phyloP scores from a whole-genome alignment of 2,888 invertebrate genomes.

The Xanthorhoe spadicearia region DNA sequence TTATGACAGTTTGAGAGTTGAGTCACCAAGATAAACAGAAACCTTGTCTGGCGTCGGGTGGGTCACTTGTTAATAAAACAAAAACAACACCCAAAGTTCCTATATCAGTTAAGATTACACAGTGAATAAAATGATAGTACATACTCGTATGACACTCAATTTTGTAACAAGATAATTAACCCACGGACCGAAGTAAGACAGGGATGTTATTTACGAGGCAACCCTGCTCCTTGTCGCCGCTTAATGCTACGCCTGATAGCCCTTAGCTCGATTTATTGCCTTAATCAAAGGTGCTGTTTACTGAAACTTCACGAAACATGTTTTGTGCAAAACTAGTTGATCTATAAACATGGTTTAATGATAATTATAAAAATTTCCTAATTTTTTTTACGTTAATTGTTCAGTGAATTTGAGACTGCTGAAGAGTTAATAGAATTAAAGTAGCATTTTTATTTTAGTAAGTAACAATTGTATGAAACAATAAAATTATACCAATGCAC shows the following conservation, averaged over 20 bases:
- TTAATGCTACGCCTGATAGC: slow-evolving; percentile 74
- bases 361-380: neutral
- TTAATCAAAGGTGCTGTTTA: slow-evolving; percentile 77
- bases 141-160: slow-evolving; percentile 25
- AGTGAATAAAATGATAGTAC: slow-evolving; percentile 4
- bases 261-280: slow-evolving; percentile 72
- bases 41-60: no score
- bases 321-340: slow-evolving; percentile 39
- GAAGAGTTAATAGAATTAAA: no score
- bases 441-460: no score
- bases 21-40: no score
- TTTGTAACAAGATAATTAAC: slow-evolving; percentile 43
- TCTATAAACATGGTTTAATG: neutral
- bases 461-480: no score
- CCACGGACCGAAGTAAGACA: slow-evolving; percentile 46
- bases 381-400: no score
- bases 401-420: no score
- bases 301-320: slow-evolving; percentile 64
- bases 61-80: neutral
- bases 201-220: slow-evolving; percentile 70
- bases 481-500: no score
- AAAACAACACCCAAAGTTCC: neutral
- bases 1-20: no score
- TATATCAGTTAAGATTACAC: neutral
- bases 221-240: slow-evolving; percentile 66